Conservation (phyloP, 2,888 invertebrate species). For the Cataglyphis altisquamis region DNA sequence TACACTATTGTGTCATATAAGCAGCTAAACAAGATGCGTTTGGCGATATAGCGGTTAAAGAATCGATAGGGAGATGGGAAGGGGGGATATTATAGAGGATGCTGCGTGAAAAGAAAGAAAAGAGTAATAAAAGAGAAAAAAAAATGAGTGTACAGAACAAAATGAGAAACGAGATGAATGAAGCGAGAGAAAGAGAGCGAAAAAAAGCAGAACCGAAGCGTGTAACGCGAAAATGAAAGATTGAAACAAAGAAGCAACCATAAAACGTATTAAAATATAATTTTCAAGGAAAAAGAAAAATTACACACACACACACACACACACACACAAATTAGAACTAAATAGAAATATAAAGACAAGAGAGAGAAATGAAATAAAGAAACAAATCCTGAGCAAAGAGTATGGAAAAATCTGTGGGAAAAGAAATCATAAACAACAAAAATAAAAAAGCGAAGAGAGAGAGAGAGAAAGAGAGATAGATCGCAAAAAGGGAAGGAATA, state of each 20-base stretch:
- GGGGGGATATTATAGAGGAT: not conserved
- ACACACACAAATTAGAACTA: slow-evolving; percentile 24
- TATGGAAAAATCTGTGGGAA: slow-evolving; percentile 16
- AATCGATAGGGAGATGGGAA: slow-evolving; percentile 5
- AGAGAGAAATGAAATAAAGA: slow-evolving; percentile 23
- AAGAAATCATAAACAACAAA: not conserved
- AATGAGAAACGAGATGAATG: slow-evolving; percentile 9
- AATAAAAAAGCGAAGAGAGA: not conserved
- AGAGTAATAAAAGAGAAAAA: slow-evolving; percentile 23
- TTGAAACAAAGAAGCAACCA: not conserved
- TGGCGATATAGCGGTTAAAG: slow-evolving; percentile 43
- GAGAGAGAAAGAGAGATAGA: not conserved
- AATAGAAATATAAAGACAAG: slow-evolving; percentile 27
- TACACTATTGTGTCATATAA: slow-evolving; percentile 55
- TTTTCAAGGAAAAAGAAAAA: not conserved
- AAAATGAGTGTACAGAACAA: not conserved
- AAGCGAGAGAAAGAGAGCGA: not conserved
- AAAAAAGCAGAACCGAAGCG: not conserved
- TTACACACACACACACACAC: not conserved
- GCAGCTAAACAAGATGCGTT: slow-evolving; percentile 26
- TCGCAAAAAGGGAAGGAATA: not conserved
- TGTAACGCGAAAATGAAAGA: not conserved
- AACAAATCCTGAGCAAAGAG: slow-evolving; percentile 2
- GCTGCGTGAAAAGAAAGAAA: not conserved
- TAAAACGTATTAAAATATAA: slow-evolving; percentile 25